Percentiles rank a stretch among this genome's conserved stretches.
Evolutionary conservation across 2,113 vertebrate species (phyloP).

Genomic region (Platichthys stellatus): DNA sequence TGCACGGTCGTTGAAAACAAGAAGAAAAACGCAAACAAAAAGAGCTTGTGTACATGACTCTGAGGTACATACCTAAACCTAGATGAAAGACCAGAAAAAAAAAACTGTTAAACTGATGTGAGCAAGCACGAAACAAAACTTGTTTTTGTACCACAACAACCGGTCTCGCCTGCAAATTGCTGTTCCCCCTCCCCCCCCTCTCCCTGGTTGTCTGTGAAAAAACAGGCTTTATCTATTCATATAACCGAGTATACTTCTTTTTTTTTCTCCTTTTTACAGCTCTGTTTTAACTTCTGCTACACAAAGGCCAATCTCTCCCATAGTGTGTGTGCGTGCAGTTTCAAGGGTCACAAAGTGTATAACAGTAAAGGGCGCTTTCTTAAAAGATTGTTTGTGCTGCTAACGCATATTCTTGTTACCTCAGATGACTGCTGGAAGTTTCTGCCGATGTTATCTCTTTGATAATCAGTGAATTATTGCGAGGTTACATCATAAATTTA

Average conservation of each 20-base stretch:
- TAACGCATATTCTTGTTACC: conserved; percentile 48
- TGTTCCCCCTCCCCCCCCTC: background rate
- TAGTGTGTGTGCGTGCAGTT: conserved; percentile 25
- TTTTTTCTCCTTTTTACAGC: conserved; percentile 55
- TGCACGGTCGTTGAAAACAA: conserved; percentile 49
- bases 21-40: conserved; percentile 57
- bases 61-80: conserved; percentile 58
- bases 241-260: conserved; percentile 40
- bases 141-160: conserved; percentile 75
- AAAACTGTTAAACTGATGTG: conserved; percentile 65
- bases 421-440: conserved; percentile 48
- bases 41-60: conserved; percentile 51
- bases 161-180: conserved; percentile 65
- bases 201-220: conserved; percentile 51
- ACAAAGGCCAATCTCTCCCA: conserved; percentile 47
- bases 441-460: conserved; percentile 64
- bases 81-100: conserved; percentile 72
- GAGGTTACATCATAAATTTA: conserved; percentile 51
- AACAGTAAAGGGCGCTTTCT: conserved; percentile 65
- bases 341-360: conserved; percentile 69
- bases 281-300: conserved; percentile 62
- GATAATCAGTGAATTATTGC: conserved; percentile 66
- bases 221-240: conserved; percentile 68
- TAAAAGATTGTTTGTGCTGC: conserved; percentile 59
- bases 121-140: conserved; percentile 71